These are phyloP conservation scores for Notiomystis cincta DNA, from an alignment of 2,113 vertebrate species.

Conservation along the genomic window DNA sequence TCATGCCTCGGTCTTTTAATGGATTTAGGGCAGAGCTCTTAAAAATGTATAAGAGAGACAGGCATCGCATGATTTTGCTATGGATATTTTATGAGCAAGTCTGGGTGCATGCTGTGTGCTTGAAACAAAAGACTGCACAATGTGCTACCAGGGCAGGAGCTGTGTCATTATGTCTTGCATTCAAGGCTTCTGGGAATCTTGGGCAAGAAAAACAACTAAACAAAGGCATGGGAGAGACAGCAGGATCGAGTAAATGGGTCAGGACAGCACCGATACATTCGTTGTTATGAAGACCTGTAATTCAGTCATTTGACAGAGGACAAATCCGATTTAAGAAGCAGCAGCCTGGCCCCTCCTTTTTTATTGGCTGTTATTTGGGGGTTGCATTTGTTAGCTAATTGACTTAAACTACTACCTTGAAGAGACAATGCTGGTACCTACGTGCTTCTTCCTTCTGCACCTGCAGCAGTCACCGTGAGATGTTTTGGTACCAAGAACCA, in stretches of 20 bases:
- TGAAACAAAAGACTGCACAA: constrained; percentile 61
- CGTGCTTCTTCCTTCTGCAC: not conserved
- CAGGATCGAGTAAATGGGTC: constrained; percentile 16
- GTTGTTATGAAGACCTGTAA: constrained; percentile 4
- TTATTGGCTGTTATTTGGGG: constrained; percentile 15
- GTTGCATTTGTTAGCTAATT: not conserved
- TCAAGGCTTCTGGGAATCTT: constrained; percentile 38
- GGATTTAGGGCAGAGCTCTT: constrained; percentile 65
- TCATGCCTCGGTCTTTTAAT: constrained; percentile 40
- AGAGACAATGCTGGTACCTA: not conserved
- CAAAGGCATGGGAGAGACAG: constrained; percentile 53
- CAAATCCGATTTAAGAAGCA: constrained; percentile 30
- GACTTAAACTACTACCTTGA: not conserved
- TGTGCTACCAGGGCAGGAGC: constrained; percentile 31
- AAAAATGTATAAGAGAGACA: constrained; percentile 66
- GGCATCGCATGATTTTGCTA: constrained; percentile 57
- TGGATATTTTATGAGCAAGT: constrained; percentile 70
- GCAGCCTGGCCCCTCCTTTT: not conserved
- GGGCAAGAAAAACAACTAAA: constrained; percentile 44
- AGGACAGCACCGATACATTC: not conserved
- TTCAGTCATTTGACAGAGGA: constrained; percentile 18
- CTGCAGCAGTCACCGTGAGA: not conserved
- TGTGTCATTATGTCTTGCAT: constrained; percentile 36
- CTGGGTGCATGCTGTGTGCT: constrained; percentile 49
- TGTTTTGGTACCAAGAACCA: not conserved